A percentile compares a stretch with the other conserved stretches of the same genome.
Evolutionary conservation across 2,888 invertebrate genomes (phyloP).

Genomic region (Baccha elongata): DNA sequence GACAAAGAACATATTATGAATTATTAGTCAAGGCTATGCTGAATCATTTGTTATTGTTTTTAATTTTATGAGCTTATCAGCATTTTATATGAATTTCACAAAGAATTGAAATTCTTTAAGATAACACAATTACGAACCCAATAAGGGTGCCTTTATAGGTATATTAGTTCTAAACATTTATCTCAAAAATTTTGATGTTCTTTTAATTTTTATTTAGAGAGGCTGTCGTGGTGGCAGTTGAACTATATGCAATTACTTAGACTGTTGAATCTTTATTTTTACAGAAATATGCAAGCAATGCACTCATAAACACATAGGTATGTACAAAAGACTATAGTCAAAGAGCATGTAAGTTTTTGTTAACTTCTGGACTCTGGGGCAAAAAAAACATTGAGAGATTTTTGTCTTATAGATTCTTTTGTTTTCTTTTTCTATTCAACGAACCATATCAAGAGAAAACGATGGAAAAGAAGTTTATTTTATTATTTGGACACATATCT

Average conservation of each 20-base stretch:
- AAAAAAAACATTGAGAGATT: background rate
- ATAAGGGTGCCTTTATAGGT: conserved; percentile 1
- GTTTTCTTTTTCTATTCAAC: background rate
- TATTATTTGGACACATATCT: no score
- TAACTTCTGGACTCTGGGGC: background rate
- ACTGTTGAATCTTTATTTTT: background rate
- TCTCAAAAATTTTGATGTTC: background rate
- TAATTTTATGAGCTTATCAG: background rate
- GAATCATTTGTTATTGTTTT: background rate
- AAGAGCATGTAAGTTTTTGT: no score
- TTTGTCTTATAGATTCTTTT: no score
- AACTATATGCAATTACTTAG: background rate
- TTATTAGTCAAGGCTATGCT: background rate
- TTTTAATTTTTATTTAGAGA: background rate
- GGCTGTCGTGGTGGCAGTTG: background rate
- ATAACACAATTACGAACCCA: background rate
- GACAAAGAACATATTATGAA: background rate
- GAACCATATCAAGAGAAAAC: background rate
- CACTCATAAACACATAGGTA: no score
- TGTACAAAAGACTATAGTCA: no score
- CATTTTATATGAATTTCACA: background rate
- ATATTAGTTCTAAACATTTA: background rate
- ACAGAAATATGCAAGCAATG: background rate
- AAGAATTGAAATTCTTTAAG: background rate
- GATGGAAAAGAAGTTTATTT: background rate